Evolutionary conservation across 2,113 vertebrate species (phyloP), one percentile per base, ranked within the genome.

Genomic region (Scomber scombrus): DNA sequence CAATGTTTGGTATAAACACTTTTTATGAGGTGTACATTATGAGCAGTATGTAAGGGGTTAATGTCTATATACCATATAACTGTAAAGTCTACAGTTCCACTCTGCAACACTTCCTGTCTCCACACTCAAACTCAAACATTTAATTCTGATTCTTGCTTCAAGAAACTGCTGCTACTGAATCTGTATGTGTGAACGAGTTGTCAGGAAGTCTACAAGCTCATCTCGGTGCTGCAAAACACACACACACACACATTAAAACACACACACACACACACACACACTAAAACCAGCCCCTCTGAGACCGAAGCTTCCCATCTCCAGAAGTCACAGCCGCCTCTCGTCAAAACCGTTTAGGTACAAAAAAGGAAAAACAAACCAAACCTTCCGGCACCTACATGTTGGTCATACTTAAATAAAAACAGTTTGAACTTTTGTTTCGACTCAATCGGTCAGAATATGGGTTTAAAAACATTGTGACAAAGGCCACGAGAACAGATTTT

Each of bases 401-500:
- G 70, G 73, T 75, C 60, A 65, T 54, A 80, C 46, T 66, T 47
- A 23, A 47, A 78, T 73, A 19, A 72, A 84, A 89, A 51, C 77
- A 71, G 61, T 68, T 52, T 21, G 50, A 52, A 55, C 50, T 50
- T 23, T 77, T 31, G 43, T 84, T 65, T 40, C 8, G 57, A 64
- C 63, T 0, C 19, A 58, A 40, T 45, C 1, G 0, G 50, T 56
- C 74, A 34, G 69, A 80, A 63, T 26, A 13, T 46, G 34, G 65
- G 62, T 81, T 77, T 40, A 66, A 73, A 85, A 86, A 86, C 70
- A 29, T n/a, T 67, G 79, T 75, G 82, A 89, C 77, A 19, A 90
- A 89, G 85, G 88, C 86, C 81, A 75, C 82, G 3, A 72, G 66
- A 76, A 66, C 55, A 70, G 11, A 55, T 21, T 45, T 23, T 54